These are phyloP conservation scores for Pionites leucogaster DNA, from an alignment of 2,113 vertebrate genomes.

Conservation along the genomic window DNA sequence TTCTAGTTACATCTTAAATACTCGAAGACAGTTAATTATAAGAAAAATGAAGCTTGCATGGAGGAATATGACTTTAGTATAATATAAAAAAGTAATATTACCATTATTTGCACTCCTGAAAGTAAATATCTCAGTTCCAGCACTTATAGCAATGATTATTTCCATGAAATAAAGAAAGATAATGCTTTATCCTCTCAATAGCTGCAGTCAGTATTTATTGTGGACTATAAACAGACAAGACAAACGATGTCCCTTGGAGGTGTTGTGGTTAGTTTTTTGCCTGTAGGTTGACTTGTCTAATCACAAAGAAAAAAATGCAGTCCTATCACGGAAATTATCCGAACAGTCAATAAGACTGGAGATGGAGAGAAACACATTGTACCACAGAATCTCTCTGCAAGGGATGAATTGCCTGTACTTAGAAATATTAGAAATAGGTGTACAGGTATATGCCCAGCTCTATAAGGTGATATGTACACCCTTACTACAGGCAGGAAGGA, in stretches of 20 bases:
- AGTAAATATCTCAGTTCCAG: neutral
- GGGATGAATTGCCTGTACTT: neutral
- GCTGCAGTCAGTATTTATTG: neutral
- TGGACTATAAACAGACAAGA: neutral
- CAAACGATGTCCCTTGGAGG: neutral
- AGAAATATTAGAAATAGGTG: neutral
- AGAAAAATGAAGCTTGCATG: neutral
- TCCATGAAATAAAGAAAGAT: neutral
- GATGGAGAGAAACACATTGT: neutral
- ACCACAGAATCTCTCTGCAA: neutral
- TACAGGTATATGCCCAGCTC: neutral
- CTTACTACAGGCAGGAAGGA: neutral
- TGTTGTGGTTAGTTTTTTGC: neutral
- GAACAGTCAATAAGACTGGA: neutral
- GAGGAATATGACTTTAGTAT: neutral
- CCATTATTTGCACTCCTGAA: neutral
- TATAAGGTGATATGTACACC: neutral
- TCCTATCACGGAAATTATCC: neutral
- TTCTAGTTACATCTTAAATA: neutral
- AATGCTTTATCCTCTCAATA: slow-evolving; percentile 1
- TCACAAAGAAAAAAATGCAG: neutral
- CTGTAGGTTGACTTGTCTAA: neutral
- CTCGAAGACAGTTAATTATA: neutral
- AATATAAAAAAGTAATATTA: neutral
- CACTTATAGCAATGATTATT: neutral